Conservation (phyloP, 2,113 vertebrate genomes). For the Emydura subglobosa region DNA sequence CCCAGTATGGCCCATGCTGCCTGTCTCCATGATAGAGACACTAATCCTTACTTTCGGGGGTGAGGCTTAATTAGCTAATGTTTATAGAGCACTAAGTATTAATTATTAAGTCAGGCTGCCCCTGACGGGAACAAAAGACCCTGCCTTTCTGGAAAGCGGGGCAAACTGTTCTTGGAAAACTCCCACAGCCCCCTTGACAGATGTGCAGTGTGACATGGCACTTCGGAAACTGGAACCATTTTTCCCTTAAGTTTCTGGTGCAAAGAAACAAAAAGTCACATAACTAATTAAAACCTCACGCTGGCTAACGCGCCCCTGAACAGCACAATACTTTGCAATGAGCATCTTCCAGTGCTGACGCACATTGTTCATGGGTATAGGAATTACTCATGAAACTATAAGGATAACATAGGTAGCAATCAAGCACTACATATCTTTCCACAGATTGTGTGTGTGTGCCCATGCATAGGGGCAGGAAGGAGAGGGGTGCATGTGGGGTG, state of each 20-base stretch:
- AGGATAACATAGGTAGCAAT: background rate
- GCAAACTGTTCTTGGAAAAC: constrained; percentile 20
- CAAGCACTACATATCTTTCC: background rate
- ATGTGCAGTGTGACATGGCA: constrained; percentile 2
- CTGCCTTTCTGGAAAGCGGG: constrained; percentile 52
- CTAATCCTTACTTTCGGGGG: constrained; percentile 34
- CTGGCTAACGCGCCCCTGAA: background rate
- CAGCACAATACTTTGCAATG: background rate
- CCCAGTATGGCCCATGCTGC: background rate
- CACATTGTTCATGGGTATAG: background rate
- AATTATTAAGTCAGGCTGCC: constrained; percentile 66
- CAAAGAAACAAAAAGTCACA: background rate
- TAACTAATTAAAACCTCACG: constrained; percentile 50
- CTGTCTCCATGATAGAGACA: background rate
- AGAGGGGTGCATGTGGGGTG: background rate
- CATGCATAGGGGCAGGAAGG: background rate
- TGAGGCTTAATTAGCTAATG: constrained; percentile 60
- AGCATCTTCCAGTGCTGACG: background rate
- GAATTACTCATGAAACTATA: background rate
- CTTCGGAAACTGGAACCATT: background rate
- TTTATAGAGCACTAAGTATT: constrained; percentile 54
- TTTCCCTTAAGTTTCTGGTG: constrained; percentile 37
- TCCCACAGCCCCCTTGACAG: constrained; percentile 51
- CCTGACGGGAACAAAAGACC: constrained; percentile 46
- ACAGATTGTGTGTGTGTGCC: accelerated